These are phyloP conservation scores for Diuraphis noxia DNA, from an alignment of 1,140 invertebrate genomes.

Conservation along the genomic window DNA sequence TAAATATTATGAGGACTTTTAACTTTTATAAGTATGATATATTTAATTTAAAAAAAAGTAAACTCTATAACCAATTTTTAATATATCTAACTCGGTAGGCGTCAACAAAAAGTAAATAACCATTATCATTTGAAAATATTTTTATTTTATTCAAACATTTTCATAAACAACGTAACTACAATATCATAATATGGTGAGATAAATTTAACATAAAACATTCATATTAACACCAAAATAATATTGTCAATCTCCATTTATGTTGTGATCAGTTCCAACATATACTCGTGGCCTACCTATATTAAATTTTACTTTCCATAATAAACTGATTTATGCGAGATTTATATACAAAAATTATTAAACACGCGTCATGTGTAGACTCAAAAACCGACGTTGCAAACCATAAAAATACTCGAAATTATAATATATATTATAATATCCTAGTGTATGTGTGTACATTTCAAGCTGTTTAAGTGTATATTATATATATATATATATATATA, in stretches of 20 bases:
- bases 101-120: not conserved
- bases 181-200: not conserved
- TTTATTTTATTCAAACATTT: not conserved
- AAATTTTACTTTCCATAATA: not conserved
- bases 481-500: no score
- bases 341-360: not conserved
- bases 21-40: not conserved
- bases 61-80: not conserved
- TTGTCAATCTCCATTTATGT: not conserved
- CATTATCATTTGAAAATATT: not conserved
- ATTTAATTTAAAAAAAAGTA: not conserved
- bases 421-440: not conserved
- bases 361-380: not conserved
- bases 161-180: not conserved
- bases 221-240: not conserved
- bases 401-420: not conserved
- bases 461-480: not conserved
- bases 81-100: not conserved
- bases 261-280: not conserved
- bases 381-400: not conserved
- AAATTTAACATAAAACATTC: not conserved
- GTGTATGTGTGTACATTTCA: not conserved
- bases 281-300: no score
- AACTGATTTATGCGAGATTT: not conserved
- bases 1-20: not conserved